Evolutionary conservation across 2,797 vertebrate species (phyloP).

Genomic region (Cynopterus sphinx): DNA sequence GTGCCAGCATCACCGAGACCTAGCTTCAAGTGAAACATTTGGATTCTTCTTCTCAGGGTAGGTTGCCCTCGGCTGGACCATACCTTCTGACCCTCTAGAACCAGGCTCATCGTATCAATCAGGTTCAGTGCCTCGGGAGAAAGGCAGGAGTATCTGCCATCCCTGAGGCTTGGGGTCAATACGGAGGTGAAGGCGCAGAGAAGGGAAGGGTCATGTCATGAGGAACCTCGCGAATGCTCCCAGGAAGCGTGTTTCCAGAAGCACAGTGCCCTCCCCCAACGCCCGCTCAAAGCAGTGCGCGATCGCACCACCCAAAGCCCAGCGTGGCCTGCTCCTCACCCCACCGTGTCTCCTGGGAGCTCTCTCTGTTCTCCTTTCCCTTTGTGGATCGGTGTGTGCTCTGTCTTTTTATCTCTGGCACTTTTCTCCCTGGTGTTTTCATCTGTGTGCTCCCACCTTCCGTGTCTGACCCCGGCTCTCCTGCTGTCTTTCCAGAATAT

Average conservation of each 20-base stretch:
- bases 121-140: not conserved
- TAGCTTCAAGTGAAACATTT: not conserved
- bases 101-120: not conserved
- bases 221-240: not conserved
- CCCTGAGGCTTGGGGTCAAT: not conserved
- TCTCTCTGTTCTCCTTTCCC: not conserved
- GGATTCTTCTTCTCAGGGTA: not conserved
- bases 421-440: not conserved
- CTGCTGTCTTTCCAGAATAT: conserved; percentile 88
- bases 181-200: not conserved
- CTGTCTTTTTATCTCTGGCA: not conserved
- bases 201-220: not conserved
- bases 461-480: not conserved
- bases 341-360: fast-evolving
- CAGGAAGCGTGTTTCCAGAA: not conserved
- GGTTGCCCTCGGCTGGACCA: not conserved
- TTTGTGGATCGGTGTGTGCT: not conserved
- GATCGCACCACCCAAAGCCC: fast-evolving
- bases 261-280: fast-evolving
- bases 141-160: not conserved
- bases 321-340: not conserved
- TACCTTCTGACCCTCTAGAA: not conserved
- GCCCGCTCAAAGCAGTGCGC: fast-evolving
- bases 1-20: not conserved
- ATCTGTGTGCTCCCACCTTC: not conserved